Conservation (phyloP, 2,797 vertebrate species). For the Eulemur albifrons region DNA sequence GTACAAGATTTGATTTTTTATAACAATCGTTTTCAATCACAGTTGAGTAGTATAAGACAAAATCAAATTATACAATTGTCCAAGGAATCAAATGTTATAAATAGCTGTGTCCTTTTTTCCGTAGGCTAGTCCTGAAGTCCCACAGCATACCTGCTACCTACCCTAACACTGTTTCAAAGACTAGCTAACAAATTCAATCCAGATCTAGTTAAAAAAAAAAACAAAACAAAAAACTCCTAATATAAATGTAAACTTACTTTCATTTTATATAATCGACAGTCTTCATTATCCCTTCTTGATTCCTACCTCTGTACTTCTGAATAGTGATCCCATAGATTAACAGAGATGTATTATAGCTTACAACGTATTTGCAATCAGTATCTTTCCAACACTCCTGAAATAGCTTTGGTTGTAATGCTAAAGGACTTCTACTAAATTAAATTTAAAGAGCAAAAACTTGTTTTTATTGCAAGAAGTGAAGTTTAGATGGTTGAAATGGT, state of each 20-base stretch:
- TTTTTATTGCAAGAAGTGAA: conserved; percentile 76
- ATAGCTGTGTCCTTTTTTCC: background rate
- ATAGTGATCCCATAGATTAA: conserved; percentile 74
- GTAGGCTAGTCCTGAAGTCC: background rate
- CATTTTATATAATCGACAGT: conserved; percentile 63
- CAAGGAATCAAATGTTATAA: conserved; percentile 15
- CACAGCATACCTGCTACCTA: background rate
- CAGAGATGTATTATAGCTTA: conserved; percentile 66
- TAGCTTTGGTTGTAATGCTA: conserved; percentile 69
- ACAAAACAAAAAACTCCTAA: conserved; percentile 29
- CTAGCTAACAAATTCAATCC: conserved; percentile 53
- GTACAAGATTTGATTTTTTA: conserved; percentile 17
- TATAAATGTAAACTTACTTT: conserved; percentile 62
- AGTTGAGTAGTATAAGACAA: background rate
- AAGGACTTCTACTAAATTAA: conserved; percentile 72
- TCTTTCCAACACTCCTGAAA: conserved; percentile 37
- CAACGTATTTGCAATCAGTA: conserved; percentile 11
- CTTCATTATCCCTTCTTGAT: conserved; percentile 59
- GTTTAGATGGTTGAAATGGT: conserved; percentile 64
- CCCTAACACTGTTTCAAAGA: conserved; percentile 21
- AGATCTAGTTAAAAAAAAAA: conserved; percentile 64
- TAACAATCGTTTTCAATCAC: background rate
- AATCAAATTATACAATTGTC: background rate
- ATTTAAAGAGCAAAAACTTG: conserved; percentile 76
- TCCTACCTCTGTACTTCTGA: conserved; percentile 70